phyloP scores from a whole-genome alignment of 2,888 invertebrate species.

The Pseudococcus longispinus region DNA sequence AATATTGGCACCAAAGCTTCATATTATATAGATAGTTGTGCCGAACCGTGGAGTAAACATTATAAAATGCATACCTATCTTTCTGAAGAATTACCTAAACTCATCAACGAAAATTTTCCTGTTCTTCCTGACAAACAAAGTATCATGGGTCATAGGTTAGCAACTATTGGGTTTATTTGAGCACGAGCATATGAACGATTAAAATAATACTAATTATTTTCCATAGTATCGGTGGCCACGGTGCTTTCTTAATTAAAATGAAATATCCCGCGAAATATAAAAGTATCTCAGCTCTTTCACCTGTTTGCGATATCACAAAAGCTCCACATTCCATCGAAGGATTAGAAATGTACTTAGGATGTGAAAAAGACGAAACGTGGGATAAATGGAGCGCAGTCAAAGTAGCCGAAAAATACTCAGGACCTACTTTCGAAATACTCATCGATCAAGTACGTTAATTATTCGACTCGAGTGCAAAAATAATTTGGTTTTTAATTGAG shows the following conservation, averaged over 20 bases:
- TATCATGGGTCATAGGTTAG: conserved; percentile 80
- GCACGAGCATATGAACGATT: background rate
- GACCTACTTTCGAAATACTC: conserved; percentile 81
- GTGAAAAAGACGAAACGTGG: conserved; percentile 68
- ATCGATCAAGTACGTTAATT: conserved; percentile 79
- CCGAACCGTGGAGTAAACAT: conserved; percentile 89
- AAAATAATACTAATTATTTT: conserved; percentile 47
- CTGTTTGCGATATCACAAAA: conserved; percentile 86
- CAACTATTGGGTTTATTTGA: background rate
- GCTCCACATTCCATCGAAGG: conserved; percentile 90
- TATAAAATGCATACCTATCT: conserved; percentile 96
- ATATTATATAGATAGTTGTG: conserved; percentile 91
- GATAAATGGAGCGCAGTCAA: conserved; percentile 87
- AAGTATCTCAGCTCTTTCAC: conserved; percentile 92
- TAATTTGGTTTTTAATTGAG: background rate
- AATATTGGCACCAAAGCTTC: conserved; percentile 96
- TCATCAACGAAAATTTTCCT: conserved; percentile 80
- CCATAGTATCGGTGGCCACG: conserved; percentile 97
- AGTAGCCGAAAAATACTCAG: conserved; percentile 80
- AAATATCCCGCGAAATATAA: conserved; percentile 88
- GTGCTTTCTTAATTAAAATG: conserved; percentile 88
- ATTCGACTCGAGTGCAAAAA: background rate
- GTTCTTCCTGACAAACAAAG: conserved; percentile 70
- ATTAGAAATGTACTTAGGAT: conserved; percentile 78
- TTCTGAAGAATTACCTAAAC: conserved; percentile 80